Percentiles rank a stretch among this genome's conserved stretches.
Evolutionary conservation across 2,113 vertebrate species (phyloP).

Genomic region (Mobula birostris): DNA sequence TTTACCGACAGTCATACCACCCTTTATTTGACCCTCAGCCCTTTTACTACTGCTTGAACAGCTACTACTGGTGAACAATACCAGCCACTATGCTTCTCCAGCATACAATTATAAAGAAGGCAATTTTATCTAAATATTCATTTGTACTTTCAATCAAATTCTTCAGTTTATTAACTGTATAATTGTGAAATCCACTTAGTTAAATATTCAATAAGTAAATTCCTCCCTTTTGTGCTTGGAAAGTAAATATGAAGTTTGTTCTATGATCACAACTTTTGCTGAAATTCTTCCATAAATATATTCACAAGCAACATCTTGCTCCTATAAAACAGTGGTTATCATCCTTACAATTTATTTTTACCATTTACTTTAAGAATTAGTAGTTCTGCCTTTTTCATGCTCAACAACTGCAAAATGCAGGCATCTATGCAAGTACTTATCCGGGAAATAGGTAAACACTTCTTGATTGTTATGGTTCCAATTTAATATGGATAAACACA

Average conservation of each 20-base stretch:
- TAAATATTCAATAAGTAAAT: constrained; percentile 33
- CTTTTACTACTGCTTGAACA: not conserved
- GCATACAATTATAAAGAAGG: not conserved
- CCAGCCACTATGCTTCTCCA: not conserved
- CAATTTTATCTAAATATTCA: constrained; percentile 27
- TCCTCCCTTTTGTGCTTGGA: not conserved
- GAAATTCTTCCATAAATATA: not conserved
- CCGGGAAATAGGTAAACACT: not conserved
- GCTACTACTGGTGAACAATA: not conserved
- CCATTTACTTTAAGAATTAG: not conserved
- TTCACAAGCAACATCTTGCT: not conserved
- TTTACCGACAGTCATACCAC: not conserved
- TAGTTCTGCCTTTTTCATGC: not conserved
- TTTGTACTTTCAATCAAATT: constrained; percentile 33
- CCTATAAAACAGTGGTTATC: not conserved
- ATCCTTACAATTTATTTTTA: not conserved
- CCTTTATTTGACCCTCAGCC: not conserved
- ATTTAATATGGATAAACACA: not conserved
- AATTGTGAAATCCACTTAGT: constrained; percentile 14
- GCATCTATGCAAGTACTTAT: not conserved
- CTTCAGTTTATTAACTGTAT: constrained; percentile 32
- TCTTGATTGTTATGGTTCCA: not conserved
- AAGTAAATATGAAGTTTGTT: not conserved
- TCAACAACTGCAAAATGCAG: not conserved
- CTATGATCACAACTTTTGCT: not conserved